Percentiles rank a stretch among this genome's conserved stretches.
These are phyloP conservation scores for Nephila pilipes DNA, from an alignment of 1,140 invertebrate species.

Conservation along the genomic window DNA sequence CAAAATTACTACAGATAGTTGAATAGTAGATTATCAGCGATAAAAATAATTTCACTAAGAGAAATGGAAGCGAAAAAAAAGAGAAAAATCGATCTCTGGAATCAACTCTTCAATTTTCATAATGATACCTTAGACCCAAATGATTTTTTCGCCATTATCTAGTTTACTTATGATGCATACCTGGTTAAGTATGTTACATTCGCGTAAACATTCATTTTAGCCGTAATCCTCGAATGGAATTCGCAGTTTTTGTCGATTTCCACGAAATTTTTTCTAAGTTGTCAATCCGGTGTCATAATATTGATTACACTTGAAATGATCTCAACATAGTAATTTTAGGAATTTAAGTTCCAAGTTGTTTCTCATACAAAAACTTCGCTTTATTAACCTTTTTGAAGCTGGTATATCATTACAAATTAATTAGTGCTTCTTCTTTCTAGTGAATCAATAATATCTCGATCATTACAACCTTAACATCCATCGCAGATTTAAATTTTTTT, in stretches of 20 bases:
- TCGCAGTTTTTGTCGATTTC: neutral
- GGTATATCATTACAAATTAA: neutral
- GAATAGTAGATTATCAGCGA: neutral
- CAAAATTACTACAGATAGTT: neutral
- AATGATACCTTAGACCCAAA: conserved; percentile 3
- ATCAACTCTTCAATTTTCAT: neutral
- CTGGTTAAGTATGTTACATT: neutral
- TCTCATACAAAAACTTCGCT: neutral
- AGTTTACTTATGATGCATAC: neutral
- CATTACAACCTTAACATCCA: no score
- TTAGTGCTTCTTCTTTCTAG: neutral
- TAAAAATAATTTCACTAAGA: neutral
- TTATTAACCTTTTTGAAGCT: neutral
- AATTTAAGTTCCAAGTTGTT: neutral
- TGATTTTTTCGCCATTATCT: neutral
- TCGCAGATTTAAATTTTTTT: neutral
- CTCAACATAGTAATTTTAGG: neutral
- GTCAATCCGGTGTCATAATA: neutral
- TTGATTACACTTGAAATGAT: neutral
- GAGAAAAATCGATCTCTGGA: neutral
- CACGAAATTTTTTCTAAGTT: neutral
- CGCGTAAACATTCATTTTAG: conserved; percentile 1
- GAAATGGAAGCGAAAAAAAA: neutral
- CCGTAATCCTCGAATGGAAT: neutral
- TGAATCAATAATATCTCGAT: no score